Evolutionary conservation across 1,140 invertebrate species (phyloP), one percentile per base, ranked within the genome.

Genomic region (Dolichoris vasculosae): DNA sequence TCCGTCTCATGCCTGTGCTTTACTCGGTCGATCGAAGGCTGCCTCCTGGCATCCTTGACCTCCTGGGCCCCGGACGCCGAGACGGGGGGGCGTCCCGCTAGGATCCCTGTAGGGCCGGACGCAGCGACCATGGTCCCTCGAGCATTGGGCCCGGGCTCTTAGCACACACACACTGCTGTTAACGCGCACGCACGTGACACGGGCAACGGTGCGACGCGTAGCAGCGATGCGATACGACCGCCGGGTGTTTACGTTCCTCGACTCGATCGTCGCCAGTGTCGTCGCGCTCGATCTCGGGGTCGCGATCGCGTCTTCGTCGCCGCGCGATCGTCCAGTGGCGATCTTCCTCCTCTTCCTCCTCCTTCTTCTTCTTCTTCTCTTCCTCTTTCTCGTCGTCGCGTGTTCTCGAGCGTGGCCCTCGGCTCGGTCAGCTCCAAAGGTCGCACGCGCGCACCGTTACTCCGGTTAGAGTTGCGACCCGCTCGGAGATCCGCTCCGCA

Each of bases 1-100:
- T 98, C 97, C 90, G 95, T 95, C 91, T 94, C 91, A 91, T 95
- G 92, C 67, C 89, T 92, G 51, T 75, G 83, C 69, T 80, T 80
- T n/a, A 35, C 23, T 26, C 48, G 51, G 35, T 59, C 73, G 71
- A 2, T 9, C 48, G 64, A n/a, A n/a, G n/a, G 64, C 38, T 73
- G 78, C 67, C 40, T 48, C 38, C 26, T 85, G 77, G 43, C 71
- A 40, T 71, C 51, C 77, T 73, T 84, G 80, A 73, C 63, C 76
- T 79, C 83, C 48, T 82, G 84, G 55, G 63, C 35, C 43, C 78
- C 85, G 83, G 83, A 86, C 88, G 88, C 86, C 88, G 90, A 87
- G 89, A 88, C 89, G 88, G 91, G 88, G 91, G 91, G 92, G 90
- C 92, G 92, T 92, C 92, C 93, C 92, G 91, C 92, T 93, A 93